Conservation (phyloP, 2,888 invertebrate genomes). For the Rotaria magnacalcarata region DNA sequence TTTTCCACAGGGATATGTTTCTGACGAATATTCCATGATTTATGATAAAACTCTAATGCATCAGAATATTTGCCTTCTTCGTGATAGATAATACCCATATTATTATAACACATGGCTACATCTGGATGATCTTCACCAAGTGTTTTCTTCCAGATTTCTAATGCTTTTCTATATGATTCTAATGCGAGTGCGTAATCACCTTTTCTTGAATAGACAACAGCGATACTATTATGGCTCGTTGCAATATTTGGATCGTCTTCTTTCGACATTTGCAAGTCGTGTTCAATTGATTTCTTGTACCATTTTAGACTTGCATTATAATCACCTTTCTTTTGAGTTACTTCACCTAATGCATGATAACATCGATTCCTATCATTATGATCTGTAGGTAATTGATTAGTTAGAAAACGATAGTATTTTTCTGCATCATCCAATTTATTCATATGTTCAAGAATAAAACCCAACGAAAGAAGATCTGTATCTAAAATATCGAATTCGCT, state of each 20-base stretch:
- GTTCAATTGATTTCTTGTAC: not conserved
- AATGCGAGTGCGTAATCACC: not conserved
- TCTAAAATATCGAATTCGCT: not conserved
- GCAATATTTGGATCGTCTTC: not conserved
- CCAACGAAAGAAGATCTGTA: not conserved
- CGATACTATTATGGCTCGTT: not conserved
- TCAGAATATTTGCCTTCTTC: not conserved
- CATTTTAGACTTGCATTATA: not conserved
- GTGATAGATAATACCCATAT: constrained; percentile 21
- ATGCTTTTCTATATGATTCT: not conserved
- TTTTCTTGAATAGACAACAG: not conserved
- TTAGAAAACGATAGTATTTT: not conserved
- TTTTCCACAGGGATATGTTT: not conserved
- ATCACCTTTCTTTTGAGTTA: not conserved
- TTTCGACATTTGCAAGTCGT: not conserved
- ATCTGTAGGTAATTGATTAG: not conserved
- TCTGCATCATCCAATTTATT: not conserved
- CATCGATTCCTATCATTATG: not conserved
- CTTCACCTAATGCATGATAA: constrained; percentile 18
- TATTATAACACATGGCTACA: not conserved
- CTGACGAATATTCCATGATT: not conserved
- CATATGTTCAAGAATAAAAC: constrained; percentile 11
- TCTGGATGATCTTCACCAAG: not conserved
- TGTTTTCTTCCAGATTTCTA: not conserved
- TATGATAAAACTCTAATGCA: constrained; percentile 15